phyloP scores from a whole-genome alignment of 2,888 invertebrate species.

The Belgica antarctica region DNA sequence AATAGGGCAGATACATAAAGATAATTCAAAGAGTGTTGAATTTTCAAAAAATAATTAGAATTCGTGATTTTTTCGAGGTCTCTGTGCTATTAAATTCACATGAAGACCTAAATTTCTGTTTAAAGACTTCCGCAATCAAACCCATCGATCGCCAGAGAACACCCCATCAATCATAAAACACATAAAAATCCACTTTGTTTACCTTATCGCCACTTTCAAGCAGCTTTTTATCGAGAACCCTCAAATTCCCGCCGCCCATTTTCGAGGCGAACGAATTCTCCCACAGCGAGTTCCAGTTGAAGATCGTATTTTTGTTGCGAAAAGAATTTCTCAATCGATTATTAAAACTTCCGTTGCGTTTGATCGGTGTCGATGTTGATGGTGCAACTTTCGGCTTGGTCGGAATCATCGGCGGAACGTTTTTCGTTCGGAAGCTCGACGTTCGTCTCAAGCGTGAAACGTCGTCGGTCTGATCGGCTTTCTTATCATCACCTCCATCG shows the following conservation, averaged over 20 bases:
- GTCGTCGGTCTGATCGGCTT: slow-evolving; percentile 41
- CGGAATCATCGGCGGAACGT: slow-evolving; percentile 29
- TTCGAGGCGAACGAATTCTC: slow-evolving; percentile 51
- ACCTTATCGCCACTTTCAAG: slow-evolving; percentile 12
- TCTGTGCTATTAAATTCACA: too few species aligned
- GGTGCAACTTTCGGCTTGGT: slow-evolving; percentile 25
- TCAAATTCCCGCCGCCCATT: slow-evolving; percentile 50
- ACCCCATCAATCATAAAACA: slow-evolving; percentile 30
- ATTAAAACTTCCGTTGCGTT: slow-evolving; percentile 46
- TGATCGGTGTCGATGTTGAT: slow-evolving; percentile 43
- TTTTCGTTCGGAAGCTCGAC: slow-evolving; percentile 46
- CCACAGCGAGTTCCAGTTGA: slow-evolving; percentile 52
- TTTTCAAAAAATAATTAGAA: too few species aligned
- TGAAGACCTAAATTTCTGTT: slow-evolving; percentile 11
- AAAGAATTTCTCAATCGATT: slow-evolving; percentile 50
- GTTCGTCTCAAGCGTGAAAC: slow-evolving; percentile 46
- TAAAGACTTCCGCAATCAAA: not conserved
- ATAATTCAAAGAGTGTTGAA: too few species aligned
- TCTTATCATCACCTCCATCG: slow-evolving; percentile 47
- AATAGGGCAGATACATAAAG: too few species aligned
- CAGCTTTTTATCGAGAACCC: slow-evolving; percentile 50
- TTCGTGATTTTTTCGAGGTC: too few species aligned
- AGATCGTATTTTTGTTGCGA: slow-evolving; percentile 49
- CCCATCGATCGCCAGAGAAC: not conserved
- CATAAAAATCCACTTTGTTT: slow-evolving; percentile 5